Evolutionary conservation across 2,797 vertebrate genomes (phyloP).

Genomic region (Pogoniulus pusillus): DNA sequence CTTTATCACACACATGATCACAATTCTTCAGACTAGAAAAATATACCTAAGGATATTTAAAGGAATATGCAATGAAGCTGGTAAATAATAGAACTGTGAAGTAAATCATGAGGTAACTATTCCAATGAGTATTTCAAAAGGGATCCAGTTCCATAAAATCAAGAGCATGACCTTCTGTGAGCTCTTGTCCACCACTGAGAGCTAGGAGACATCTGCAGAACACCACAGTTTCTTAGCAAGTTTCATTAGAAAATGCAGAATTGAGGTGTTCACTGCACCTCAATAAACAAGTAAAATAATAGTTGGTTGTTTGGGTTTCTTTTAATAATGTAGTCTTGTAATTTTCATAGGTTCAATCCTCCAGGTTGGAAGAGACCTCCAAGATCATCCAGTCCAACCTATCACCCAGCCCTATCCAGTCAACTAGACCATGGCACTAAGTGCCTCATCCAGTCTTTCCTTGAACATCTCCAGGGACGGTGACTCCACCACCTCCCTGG

Average conservation of each 20-base stretch:
- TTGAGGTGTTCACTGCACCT: neutral
- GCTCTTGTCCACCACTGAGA: conserved; percentile 1
- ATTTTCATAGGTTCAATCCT: neutral
- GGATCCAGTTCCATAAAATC: conserved; percentile 60
- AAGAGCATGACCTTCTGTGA: neutral
- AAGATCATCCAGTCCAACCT: too few relatives aligned
- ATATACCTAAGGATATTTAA: neutral
- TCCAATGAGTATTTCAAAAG: conserved; percentile 5
- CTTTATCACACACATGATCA: neutral
- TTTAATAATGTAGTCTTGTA: neutral
- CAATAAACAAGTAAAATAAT: neutral
- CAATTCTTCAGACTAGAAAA: neutral
- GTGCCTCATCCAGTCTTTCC: too few relatives aligned
- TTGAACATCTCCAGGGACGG: too few relatives aligned
- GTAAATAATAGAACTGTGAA: conserved; percentile 52
- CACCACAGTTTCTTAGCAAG: neutral
- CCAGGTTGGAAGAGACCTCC: too few relatives aligned
- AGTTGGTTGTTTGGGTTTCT: neutral
- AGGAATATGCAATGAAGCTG: neutral
- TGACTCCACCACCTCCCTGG: too few relatives aligned
- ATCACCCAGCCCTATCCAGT: too few relatives aligned
- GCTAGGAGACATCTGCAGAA: neutral
- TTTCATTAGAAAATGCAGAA: conserved; percentile 3
- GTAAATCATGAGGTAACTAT: conserved; percentile 43
- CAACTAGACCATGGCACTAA: too few relatives aligned